phyloP scores from a whole-genome alignment of 2,888 invertebrate genomes.

The Amphiduros pacificus region DNA sequence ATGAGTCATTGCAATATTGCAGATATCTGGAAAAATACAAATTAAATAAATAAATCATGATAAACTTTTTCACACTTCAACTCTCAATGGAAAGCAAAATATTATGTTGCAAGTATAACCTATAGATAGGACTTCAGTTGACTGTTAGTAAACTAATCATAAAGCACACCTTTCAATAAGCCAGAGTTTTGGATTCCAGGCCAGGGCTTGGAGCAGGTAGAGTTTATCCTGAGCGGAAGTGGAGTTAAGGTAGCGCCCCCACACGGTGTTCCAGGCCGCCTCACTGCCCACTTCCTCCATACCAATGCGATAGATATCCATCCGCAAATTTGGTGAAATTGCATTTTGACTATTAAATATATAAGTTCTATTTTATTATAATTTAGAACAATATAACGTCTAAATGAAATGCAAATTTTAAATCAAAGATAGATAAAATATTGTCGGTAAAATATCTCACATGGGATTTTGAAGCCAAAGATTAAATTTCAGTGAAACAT shows the following conservation, averaged over 20 bases:
- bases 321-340: conserved; percentile 45
- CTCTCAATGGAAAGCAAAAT: too few relatives aligned
- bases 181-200: conserved; percentile 69
- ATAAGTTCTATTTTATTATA: too few relatives aligned
- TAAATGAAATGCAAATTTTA: too few relatives aligned
- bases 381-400: too few relatives aligned
- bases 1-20: conserved; percentile 73
- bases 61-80: too few relatives aligned
- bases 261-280: conserved; percentile 75
- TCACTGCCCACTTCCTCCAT: conserved; percentile 59
- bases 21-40: too few relatives aligned
- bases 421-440: too few relatives aligned
- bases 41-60: too few relatives aligned
- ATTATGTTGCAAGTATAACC: too few relatives aligned
- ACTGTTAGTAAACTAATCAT: not conserved
- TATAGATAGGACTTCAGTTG: too few relatives aligned
- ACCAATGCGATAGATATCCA: conserved; percentile 52
- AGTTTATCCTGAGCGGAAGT: conserved; percentile 78
- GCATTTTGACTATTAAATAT: not conserved
- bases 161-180: conserved; percentile 71
- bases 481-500: conserved; percentile 38
- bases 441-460: too few relatives aligned
- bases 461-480: conserved; percentile 37
- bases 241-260: conserved; percentile 72
- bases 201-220: conserved; percentile 73